Percentiles rank a stretch among this genome's conserved stretches.
phyloP scores from a whole-genome alignment of 2,888 invertebrate species.

The Spilosoma lubricipeda region DNA sequence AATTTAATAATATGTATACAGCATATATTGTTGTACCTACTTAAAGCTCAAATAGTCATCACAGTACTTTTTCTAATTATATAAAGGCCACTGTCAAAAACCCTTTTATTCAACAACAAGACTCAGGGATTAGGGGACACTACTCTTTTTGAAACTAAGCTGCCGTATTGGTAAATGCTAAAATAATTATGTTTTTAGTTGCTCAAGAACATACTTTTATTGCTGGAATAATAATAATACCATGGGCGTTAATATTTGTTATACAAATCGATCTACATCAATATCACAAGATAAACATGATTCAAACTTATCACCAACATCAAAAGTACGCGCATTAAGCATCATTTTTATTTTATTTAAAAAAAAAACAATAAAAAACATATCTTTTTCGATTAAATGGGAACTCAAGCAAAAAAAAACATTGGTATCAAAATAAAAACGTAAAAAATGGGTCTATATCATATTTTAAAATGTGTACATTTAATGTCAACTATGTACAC shows the following conservation, averaged over 20 bases:
- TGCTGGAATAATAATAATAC: constrained; percentile 55
- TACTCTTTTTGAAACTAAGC: constrained; percentile 74
- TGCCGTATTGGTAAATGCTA: constrained; percentile 87
- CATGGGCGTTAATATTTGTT: constrained; percentile 19
- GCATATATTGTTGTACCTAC: constrained; percentile 30
- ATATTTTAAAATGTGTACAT: constrained; percentile 51
- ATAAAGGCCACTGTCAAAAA: constrained; percentile 29
- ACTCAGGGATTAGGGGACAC: constrained; percentile 64
- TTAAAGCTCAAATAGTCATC: constrained; percentile 42
- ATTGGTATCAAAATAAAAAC: constrained; percentile 35
- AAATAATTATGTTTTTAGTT: constrained; percentile 66
- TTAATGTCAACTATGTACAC: constrained; percentile 52
- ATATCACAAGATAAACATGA: background rate
- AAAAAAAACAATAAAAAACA: constrained; percentile 53
- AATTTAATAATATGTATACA: constrained; percentile 24
- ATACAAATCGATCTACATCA: background rate
- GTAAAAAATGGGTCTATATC: constrained; percentile 46
- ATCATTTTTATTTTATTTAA: constrained; percentile 55
- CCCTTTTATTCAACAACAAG: constrained; percentile 45
- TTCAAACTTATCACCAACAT: constrained; percentile 57
- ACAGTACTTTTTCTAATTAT: constrained; percentile 40
- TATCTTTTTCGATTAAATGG: constrained; percentile 45
- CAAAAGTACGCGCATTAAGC: constrained; percentile 80
- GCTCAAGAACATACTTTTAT: constrained; percentile 76
- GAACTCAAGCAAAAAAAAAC: constrained; percentile 48